phyloP scores from a whole-genome alignment of 2,113 vertebrate genomes.

The Salminus brasiliensis region DNA sequence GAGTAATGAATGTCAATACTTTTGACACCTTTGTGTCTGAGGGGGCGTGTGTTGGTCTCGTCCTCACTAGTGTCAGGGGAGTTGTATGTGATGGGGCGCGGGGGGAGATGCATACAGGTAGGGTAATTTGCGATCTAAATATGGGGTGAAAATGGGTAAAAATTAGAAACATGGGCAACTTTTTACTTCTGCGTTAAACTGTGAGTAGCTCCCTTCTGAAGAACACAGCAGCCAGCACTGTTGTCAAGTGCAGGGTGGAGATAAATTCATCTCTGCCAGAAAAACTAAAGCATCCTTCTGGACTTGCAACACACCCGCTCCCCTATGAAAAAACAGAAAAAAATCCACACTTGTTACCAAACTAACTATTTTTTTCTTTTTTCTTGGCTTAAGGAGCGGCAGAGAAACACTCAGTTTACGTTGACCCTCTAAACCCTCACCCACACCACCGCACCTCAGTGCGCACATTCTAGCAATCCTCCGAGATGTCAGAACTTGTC shows the following conservation, averaged over 20 bases:
- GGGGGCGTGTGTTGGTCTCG: too few species aligned
- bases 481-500: background rate
- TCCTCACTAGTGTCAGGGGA: too few species aligned
- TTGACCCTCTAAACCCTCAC: background rate
- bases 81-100: too few species aligned
- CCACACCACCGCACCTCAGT: background rate
- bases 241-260: background rate
- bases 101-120: too few species aligned
- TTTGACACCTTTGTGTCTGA: too few species aligned
- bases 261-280: background rate
- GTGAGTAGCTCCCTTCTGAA: too few species aligned
- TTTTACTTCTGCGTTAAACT: too few species aligned
- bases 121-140: too few species aligned
- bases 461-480: background rate
- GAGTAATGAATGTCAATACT: too few species aligned
- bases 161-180: too few species aligned
- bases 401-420: conserved; percentile 5
- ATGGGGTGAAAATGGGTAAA: too few species aligned
- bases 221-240: background rate
- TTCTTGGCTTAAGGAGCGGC: background rate
- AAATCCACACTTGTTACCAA: background rate
- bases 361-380: background rate
- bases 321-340: background rate
- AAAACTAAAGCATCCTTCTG: background rate
- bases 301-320: background rate